These are phyloP conservation scores for Rhynchophorus ferrugineus DNA, from an alignment of 1,140 invertebrate species.

Conservation along the genomic window DNA sequence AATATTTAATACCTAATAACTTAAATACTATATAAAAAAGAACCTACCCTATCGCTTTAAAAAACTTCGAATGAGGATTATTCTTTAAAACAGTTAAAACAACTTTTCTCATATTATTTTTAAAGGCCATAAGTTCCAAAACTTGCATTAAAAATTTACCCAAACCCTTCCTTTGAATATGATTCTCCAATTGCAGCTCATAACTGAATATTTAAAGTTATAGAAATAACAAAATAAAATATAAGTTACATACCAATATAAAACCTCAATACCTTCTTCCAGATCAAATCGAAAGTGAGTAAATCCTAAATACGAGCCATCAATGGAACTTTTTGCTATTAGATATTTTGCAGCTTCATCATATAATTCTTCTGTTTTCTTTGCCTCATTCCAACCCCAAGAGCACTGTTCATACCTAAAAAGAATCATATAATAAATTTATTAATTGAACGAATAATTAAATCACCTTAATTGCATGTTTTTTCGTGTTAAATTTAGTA, in stretches of 20 bases:
- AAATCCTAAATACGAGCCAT: constrained; percentile 46
- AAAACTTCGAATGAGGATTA: constrained; percentile 65
- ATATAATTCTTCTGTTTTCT: constrained; percentile 63
- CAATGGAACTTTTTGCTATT: constrained; percentile 47
- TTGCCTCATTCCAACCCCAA: constrained; percentile 65
- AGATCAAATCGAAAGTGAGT: constrained; percentile 73
- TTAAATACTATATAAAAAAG: background rate
- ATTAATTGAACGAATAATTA: background rate
- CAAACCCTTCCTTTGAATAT: constrained; percentile 60
- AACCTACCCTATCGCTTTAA: constrained; percentile 58
- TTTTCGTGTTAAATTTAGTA: constrained; percentile 49
- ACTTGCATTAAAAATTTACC: constrained; percentile 74
- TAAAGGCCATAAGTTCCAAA: constrained; percentile 66
- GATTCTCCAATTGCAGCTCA: constrained; percentile 69
- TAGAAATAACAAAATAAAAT: constrained; percentile 2
- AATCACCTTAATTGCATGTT: constrained; percentile 54
- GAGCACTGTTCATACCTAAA: constrained; percentile 60
- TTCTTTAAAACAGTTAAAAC: constrained; percentile 75
- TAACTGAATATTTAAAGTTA: constrained; percentile 51
- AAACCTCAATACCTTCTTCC: constrained; percentile 65
- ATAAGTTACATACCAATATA: constrained; percentile 60
- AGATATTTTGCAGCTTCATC: constrained; percentile 66
- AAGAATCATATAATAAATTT: constrained; percentile 3
- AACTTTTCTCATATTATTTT: constrained; percentile 67
- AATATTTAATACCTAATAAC: background rate